These are phyloP conservation scores for Cynodonichthys magdalenae DNA, from an alignment of 2,797 vertebrate species.

Conservation along the genomic window DNA sequence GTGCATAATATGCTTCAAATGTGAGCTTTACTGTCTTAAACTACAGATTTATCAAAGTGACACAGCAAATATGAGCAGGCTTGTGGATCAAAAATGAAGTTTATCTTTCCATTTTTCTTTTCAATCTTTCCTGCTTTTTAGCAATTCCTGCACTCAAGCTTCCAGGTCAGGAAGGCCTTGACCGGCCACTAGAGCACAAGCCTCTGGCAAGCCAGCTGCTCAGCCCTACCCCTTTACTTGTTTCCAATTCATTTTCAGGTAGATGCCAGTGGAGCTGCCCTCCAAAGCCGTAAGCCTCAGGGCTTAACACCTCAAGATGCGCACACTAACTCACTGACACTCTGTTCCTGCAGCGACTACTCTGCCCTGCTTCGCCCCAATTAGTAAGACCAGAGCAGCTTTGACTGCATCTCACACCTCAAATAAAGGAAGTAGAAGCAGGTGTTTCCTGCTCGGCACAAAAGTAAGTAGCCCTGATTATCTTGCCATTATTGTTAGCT, in stretches of 20 bases:
- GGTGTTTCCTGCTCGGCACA: background rate
- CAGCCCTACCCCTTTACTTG: background rate
- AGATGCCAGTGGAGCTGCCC: background rate
- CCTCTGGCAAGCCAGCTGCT: constrained; percentile 4
- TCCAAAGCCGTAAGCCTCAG: background rate
- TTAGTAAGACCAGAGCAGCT: background rate
- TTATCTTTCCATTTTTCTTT: background rate
- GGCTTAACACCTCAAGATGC: constrained; percentile 4
- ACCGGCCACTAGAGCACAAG: background rate
- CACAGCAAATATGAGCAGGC: background rate
- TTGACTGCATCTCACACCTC: background rate
- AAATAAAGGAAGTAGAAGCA: background rate
- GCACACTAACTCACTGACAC: background rate
- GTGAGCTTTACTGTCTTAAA: too few species aligned
- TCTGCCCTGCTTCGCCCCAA: background rate
- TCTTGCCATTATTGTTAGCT: background rate
- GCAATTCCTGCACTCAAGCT: background rate
- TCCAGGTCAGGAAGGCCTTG: background rate
- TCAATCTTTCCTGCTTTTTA: background rate
- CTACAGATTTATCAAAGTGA: too few species aligned
- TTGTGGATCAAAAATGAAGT: too few species aligned
- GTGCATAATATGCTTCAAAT: too few species aligned
- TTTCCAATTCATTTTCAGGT: background rate
- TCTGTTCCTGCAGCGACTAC: background rate
- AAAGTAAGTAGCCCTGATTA: background rate